A percentile compares a stretch with the other conserved stretches of the same genome.
phyloP scores from a whole-genome alignment of 2,113 vertebrate genomes.

The Sphaerodactylus townsendi region DNA sequence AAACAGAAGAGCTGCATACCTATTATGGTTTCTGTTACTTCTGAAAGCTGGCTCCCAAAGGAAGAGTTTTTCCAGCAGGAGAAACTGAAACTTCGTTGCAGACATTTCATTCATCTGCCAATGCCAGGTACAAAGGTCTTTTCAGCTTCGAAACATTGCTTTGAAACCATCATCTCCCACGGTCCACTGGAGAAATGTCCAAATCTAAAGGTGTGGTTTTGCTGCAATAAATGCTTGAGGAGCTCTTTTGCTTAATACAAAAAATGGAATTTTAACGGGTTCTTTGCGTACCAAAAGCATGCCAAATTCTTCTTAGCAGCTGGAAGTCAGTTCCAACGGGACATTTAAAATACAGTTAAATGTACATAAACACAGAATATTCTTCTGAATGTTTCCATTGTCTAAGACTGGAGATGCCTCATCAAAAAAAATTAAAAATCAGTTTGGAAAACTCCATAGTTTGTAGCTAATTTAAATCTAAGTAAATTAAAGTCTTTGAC shows the following conservation, averaged over 20 bases:
- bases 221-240: constrained; percentile 31
- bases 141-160: too few species aligned
- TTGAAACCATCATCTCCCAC: too few species aligned
- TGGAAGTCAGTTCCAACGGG: constrained; percentile 43
- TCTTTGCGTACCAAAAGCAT: constrained; percentile 26
- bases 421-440: neutral
- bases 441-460: neutral
- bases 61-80: constrained; percentile 27
- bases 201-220: constrained; percentile 1
- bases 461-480: neutral
- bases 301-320: constrained; percentile 32
- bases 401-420: neutral
- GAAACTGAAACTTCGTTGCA: constrained; percentile 36
- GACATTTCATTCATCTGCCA: neutral
- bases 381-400: neutral
- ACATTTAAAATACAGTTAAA: neutral
- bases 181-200: constrained; percentile 6
- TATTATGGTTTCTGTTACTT: constrained; percentile 53
- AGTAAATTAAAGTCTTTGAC: neutral
- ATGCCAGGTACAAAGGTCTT: neutral
- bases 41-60: constrained; percentile 15
- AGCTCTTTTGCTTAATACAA: constrained; percentile 40
- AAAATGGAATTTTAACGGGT: constrained; percentile 48
- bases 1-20: constrained; percentile 33
- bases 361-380: neutral